A percentile compares a stretch with the other conserved stretches of the same genome.
Conservation (phyloP, 2,113 vertebrate species). For the Nestor notabilis region DNA sequence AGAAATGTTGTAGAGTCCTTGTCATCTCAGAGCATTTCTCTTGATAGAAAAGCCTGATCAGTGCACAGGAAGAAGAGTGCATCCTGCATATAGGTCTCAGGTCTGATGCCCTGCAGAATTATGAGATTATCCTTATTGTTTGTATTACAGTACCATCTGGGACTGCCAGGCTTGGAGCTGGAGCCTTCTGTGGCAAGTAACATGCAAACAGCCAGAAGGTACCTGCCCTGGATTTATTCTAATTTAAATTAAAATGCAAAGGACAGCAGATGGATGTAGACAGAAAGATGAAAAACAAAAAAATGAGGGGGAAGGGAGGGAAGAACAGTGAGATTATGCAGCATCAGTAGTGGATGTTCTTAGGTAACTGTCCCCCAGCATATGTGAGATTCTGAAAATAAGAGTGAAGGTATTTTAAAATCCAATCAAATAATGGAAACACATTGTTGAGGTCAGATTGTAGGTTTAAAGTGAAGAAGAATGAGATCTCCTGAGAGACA, state of each 20-base stretch:
- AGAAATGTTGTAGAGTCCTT: not conserved
- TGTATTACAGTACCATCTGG: not conserved
- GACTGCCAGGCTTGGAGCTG: not conserved
- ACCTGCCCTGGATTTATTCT: not conserved
- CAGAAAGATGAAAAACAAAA: fast-evolving
- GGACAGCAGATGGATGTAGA: not conserved
- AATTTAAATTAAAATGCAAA: not conserved
- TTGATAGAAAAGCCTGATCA: not conserved
- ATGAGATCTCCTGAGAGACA: not conserved
- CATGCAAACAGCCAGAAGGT: not conserved
- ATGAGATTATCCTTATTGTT: not conserved
- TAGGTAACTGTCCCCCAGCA: not conserved
- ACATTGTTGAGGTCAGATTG: not conserved
- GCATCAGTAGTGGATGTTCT: fast-evolving
- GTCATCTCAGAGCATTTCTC: not conserved
- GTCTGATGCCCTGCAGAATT: not conserved
- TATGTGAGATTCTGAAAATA: not conserved
- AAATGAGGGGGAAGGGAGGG: fast-evolving
- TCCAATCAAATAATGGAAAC: not conserved
- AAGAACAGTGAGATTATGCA: not conserved
- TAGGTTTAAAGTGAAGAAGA: not conserved
- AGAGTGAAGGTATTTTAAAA: not conserved
- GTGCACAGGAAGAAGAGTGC: not conserved
- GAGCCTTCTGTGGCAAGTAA: not conserved
- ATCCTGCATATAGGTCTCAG: not conserved